Base-by-base conservation (phyloP, 2,797 vertebrate genomes). In the Ceyx erithaca region DNA sequence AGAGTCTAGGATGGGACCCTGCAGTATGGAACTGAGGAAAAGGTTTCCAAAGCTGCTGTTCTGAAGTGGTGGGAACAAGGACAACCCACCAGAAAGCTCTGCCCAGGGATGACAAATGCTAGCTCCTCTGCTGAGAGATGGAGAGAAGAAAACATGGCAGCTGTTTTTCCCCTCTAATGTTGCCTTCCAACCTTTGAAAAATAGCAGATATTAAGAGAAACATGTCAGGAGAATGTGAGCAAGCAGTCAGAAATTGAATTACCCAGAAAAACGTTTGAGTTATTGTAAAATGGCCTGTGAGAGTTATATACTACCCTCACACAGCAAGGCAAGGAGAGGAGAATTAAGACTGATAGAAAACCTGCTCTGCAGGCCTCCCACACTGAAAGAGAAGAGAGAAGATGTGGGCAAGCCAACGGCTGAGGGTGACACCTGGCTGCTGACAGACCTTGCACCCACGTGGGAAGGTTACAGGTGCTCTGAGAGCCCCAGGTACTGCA, bases 141-240 rank as follows among this genome's bases (percentile, higher is more conserved):
- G 67, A 87, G 67, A 68, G 66, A 75, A 80, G 68, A 92, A 73
- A 82, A 91, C 10, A 40, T 31, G 52, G 69, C 80, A 87, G 68
- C 85, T 88, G 51, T 41, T 94, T 92, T 94, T 61, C 84, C 85
- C 80, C 43, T 13, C 51, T 25, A 90, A 73, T 35, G 57, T 69
- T 90, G 54, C 78, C 64, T 88, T 91, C 64, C 73, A 88, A 43
- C 46, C 61, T 90, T 48, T 89, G 81, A 92, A 94, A 93, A 95
- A 93, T 75, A 94, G 63, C 75, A 93, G 54, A 51, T 69, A 69
- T 80, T 85, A 92, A 88, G 79, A 81, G 63, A 79, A 92, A 81
- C 26, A 64, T 13, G 45, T 41, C 62, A 58, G 28, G 61, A 93
- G 77, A 89, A 93, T n/a, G 61, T 28, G 21, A 93, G 59, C 71